Conservation (phyloP, 2,797 vertebrate species). For the Dromococcyx pavoninus region DNA sequence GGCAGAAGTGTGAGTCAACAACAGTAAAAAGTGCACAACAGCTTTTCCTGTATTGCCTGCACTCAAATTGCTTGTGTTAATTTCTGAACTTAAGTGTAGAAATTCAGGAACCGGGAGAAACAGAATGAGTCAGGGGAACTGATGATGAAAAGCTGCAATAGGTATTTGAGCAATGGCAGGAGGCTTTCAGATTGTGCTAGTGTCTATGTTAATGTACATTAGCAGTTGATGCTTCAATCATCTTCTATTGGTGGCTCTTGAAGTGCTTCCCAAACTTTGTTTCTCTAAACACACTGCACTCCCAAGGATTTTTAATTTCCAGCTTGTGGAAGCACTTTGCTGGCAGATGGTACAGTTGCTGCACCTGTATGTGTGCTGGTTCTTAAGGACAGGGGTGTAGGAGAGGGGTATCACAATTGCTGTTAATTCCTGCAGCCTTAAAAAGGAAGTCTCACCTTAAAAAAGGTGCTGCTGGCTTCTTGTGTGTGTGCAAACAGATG, state of each 20-base stretch:
- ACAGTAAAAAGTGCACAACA: not conserved
- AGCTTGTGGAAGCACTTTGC: not conserved
- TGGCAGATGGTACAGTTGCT: not conserved
- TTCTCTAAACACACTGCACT: not conserved
- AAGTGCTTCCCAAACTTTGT: not conserved
- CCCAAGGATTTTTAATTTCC: not conserved
- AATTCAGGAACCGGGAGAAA: not conserved
- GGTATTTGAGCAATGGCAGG: not conserved
- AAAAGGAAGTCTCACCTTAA: not conserved
- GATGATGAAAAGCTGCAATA: not conserved
- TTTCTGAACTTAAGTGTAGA: not conserved
- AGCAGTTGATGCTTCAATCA: not conserved
- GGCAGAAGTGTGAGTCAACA: conserved; percentile 1
- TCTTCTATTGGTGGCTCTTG: not conserved
- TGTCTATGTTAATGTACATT: not conserved
- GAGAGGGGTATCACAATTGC: not conserved
- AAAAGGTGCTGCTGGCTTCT: not conserved
- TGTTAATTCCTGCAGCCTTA: not conserved
- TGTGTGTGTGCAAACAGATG: not conserved
- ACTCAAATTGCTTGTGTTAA: not conserved
- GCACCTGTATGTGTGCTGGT: not conserved
- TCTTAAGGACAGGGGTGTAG: not conserved
- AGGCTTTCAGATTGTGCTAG: not conserved
- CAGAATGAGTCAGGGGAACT: not conserved
- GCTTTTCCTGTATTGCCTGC: not conserved